phyloP scores from a whole-genome alignment of 2,888 invertebrate species.

The Horisme vitalbata region DNA sequence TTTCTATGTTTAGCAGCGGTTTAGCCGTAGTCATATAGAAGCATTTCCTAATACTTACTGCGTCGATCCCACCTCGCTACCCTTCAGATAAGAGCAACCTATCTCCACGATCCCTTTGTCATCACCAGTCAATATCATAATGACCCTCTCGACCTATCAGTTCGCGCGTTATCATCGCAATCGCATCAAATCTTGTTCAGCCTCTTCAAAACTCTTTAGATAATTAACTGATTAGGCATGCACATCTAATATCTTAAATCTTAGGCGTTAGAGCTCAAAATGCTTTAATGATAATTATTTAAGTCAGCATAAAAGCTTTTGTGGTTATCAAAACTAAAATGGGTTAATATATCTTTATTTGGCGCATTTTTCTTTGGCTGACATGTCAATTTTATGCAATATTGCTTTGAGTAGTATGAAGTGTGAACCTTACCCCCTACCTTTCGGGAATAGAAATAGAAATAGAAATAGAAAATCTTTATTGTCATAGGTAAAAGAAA shows the following conservation, averaged over 20 bases:
- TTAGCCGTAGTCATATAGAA: too few relatives aligned
- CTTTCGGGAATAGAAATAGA: too few relatives aligned
- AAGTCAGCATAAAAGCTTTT: background rate
- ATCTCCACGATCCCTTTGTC: conserved; percentile 3
- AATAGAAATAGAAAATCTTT: too few relatives aligned
- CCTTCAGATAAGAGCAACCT: too few relatives aligned
- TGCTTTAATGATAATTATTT: background rate
- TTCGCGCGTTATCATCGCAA: conserved; percentile 30
- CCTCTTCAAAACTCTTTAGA: conserved; percentile 37
- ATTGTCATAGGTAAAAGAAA: too few relatives aligned
- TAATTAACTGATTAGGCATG: conserved; percentile 35
- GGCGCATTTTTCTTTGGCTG: conserved; percentile 5
- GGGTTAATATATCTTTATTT: background rate
- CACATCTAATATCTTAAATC: background rate
- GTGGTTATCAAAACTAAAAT: conserved; percentile 1
- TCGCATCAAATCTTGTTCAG: conserved; percentile 36
- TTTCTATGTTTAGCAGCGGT: too few relatives aligned
- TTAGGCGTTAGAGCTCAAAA: background rate
- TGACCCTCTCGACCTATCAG: conserved; percentile 23
- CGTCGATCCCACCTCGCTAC: too few relatives aligned
- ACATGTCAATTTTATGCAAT: too few relatives aligned
- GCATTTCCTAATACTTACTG: too few relatives aligned
- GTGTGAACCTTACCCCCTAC: too few relatives aligned
- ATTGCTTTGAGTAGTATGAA: too few relatives aligned
- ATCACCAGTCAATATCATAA: conserved; percentile 37